These are phyloP conservation scores for Alosa sapidissima DNA, from an alignment of 2,797 vertebrate genomes.

Conservation along the genomic window DNA sequence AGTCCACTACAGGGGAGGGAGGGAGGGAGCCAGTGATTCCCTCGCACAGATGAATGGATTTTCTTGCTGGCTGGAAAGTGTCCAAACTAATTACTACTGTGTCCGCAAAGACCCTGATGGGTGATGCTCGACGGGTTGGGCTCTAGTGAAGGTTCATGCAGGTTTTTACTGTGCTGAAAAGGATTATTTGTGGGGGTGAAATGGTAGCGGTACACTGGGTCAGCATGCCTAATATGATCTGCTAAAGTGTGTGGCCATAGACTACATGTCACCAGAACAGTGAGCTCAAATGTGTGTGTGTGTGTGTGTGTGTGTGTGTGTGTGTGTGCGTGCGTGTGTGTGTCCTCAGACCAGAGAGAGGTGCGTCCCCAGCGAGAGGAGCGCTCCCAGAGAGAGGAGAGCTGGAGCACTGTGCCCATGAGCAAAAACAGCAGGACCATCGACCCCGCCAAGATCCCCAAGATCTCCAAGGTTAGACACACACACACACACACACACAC, in stretches of 20 bases:
- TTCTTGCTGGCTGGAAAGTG: neutral
- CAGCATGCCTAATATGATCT: neutral
- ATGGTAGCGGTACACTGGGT: neutral
- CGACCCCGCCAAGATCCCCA: conserved; percentile 96
- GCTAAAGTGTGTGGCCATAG: neutral
- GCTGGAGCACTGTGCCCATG: conserved; percentile 96
- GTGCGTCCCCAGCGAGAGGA: conserved; percentile 80
- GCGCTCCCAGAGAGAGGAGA: conserved; percentile 86
- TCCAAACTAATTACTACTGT: neutral
- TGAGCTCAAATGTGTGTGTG: neutral
- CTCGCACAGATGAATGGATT: neutral
- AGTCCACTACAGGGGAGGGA: neutral
- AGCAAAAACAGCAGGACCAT: conserved; percentile 95
- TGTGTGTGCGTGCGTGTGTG: neutral
- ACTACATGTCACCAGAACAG: too few relatives aligned
- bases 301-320: neutral
- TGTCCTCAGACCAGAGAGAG: conserved; percentile 56
- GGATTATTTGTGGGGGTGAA: neutral
- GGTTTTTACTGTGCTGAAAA: neutral
- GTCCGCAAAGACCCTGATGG: neutral
- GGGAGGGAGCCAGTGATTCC: neutral
- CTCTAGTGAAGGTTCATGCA: neutral
- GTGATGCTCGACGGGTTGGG: neutral
- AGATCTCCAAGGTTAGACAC: conserved; percentile 92
- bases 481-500: neutral